These are phyloP conservation scores for Orycteropus afer DNA, from an alignment of 2,113 vertebrate species.

Conservation along the genomic window DNA sequence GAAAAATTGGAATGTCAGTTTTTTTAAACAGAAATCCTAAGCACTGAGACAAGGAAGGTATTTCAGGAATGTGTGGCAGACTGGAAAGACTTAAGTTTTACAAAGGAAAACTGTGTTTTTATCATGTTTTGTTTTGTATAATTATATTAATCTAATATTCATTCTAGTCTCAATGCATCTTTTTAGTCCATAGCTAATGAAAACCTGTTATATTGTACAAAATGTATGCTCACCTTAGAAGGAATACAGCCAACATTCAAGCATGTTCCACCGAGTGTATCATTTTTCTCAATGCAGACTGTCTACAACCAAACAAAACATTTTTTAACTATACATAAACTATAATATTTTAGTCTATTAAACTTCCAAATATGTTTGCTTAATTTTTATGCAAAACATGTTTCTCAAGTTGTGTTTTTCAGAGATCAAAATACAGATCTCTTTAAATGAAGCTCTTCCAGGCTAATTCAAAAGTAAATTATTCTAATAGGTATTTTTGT, in stretches of 20 bases:
- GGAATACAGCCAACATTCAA: slow-evolving; percentile 99
- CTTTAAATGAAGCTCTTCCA: neutral
- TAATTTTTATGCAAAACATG: slow-evolving; percentile 48
- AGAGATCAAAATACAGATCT: neutral
- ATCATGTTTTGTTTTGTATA: neutral
- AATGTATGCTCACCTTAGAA: slow-evolving; percentile 91
- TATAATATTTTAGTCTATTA: neutral
- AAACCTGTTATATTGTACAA: neutral
- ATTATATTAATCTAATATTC: neutral
- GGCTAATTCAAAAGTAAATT: slow-evolving; percentile 28
- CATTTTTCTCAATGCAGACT: slow-evolving; percentile 97
- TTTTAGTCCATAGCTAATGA: neutral
- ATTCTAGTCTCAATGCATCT: neutral
- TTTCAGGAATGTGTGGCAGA: neutral
- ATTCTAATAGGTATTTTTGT: slow-evolving; percentile 24
- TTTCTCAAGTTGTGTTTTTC: neutral
- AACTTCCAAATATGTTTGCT: neutral
- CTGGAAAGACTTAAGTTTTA: neutral
- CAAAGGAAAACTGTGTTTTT: neutral
- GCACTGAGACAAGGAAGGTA: neutral
- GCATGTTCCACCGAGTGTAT: slow-evolving; percentile 96
- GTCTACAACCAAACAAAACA: slow-evolving; percentile 86
- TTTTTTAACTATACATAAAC: slow-evolving; percentile 42
- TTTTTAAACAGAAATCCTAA: neutral
- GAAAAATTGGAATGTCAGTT: neutral